Evolutionary conservation across 1,140 invertebrate genomes (phyloP).

Genomic region (Anoplophora glabripennis): DNA sequence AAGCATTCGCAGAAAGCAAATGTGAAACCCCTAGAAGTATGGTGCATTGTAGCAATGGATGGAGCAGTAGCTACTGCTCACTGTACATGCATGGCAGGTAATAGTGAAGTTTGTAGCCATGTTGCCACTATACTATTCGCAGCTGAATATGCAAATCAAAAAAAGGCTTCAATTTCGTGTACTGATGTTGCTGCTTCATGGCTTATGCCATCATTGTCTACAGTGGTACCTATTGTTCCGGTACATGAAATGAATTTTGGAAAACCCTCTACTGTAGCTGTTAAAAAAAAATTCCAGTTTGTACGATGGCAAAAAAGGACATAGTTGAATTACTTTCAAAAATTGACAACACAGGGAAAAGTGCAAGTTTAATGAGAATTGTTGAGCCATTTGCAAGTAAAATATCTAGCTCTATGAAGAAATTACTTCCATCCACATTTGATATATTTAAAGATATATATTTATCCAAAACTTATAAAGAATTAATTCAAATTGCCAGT

Average conservation of each 20-base stretch:
- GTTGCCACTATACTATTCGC: slow-evolving; percentile 4
- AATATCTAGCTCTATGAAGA: background rate
- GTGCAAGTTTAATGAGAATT: slow-evolving; percentile 4
- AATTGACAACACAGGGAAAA: background rate
- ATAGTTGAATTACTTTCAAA: slow-evolving; percentile 6
- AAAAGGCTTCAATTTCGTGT: slow-evolving; percentile 4
- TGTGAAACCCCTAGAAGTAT: slow-evolving; percentile 4
- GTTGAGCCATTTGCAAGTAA: slow-evolving; percentile 15
- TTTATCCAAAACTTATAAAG: background rate
- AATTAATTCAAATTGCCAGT: slow-evolving; percentile 3
- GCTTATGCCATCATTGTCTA: slow-evolving; percentile 7
- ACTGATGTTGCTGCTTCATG: slow-evolving; percentile 10
- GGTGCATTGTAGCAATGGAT: slow-evolving; percentile 4
- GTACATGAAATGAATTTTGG: slow-evolving; percentile 8
- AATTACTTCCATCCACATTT: background rate
- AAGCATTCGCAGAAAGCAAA: slow-evolving; percentile 7
- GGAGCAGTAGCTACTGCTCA: background rate
- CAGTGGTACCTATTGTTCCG: slow-evolving; percentile 5
- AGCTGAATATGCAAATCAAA: slow-evolving; percentile 12
- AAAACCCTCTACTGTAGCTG: background rate
- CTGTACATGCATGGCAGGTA: slow-evolving; percentile 11
- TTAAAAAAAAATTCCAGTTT: background rate
- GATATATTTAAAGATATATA: slow-evolving; percentile 8
- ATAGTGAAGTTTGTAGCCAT: slow-evolving; percentile 11
- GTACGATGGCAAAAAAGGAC: background rate